Base-by-base conservation (phyloP, 2,888 invertebrate species). In the Tromatobia lineatoria region DNA sequence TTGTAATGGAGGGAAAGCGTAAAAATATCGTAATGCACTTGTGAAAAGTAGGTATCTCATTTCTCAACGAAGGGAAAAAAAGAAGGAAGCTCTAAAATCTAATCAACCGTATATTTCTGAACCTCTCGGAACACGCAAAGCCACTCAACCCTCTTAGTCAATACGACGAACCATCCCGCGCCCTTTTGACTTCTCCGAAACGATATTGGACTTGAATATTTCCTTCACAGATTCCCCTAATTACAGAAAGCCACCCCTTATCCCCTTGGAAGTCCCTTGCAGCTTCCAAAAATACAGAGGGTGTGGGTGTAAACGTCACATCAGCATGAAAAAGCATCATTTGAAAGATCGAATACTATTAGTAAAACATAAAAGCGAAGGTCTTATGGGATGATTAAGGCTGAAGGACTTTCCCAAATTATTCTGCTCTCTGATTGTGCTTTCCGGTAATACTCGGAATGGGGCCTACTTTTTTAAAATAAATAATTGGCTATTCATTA, bases 211-310 rank as follows among this genome's bases (percentile, higher is more conserved):
- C 15, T 67, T 76, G 52, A 34, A 78, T 75, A 81, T 79, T 29
- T 84, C 77, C 86, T 77, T 83, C 77, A 67, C 74, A 69, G 82
- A 86, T 88, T 88, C 80, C n/a, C 59, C 87, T 88, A 87, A 89
- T 89, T 88, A 86, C 87, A 75, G 71, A 61, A 15, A 23, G 59
- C 47, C 18, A 74, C 71, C 64, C 61, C 73, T 29, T 69, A n/a
- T 57, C n/a, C 45, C 15, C 59, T 13, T 61, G 10, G 18, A 0
- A 0, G 7, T 11, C 29, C 25, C 18, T 15, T n/a, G 34, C 10
- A 61, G 29, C n/a, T 61, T 34, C n/a, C 11, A 15, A 1, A 29
- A 71, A 57, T 54, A 15, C 15, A 20, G 34, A 25, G 13, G 20
- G 42, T 54, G n/a, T 45, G 1, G 15, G 54, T 42, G 18, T 15